Percentiles rank a stretch among this genome's conserved stretches.
Evolutionary conservation across 2,888 invertebrate species (phyloP).

Genomic region (Drosophila longiperda): DNA sequence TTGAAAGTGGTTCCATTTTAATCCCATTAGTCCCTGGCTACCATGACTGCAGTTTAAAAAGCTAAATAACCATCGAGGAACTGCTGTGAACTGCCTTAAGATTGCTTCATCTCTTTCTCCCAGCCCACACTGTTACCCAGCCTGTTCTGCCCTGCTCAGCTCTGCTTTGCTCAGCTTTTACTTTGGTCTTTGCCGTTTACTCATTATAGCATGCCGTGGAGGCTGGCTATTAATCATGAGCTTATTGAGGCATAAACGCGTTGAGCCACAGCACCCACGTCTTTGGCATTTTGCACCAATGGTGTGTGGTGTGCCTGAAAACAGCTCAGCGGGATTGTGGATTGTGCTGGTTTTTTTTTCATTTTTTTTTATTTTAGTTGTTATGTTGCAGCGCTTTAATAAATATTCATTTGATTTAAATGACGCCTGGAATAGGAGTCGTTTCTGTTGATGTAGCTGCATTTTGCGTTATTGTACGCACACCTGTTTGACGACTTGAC

Average conservation of each 20-base stretch:
- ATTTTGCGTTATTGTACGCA: conserved; percentile 56
- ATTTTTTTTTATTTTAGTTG: not conserved
- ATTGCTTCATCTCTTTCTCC: not conserved
- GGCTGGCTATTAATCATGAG: conserved; percentile 82
- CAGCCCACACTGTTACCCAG: not conserved
- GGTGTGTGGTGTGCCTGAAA: conserved; percentile 26
- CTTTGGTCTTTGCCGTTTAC: conserved; percentile 64
- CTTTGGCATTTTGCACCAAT: conserved; percentile 49
- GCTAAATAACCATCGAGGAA: conserved; percentile 10
- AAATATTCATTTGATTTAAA: conserved; percentile 74
- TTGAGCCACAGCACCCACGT: conserved; percentile 68
- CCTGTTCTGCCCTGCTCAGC: conserved; percentile 1
- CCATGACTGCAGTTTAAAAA: conserved; percentile 33
- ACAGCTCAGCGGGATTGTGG: conserved; percentile 4
- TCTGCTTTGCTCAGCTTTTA: conserved; percentile 31
- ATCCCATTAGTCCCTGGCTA: not conserved
- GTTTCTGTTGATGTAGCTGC: conserved; percentile 27
- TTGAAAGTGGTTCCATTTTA: not conserved
- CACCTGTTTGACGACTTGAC: conserved; percentile 72
- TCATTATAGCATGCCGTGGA: conserved; percentile 65
- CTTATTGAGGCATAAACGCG: conserved; percentile 83
- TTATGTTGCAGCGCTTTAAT: conserved; percentile 61
- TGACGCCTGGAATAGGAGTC: conserved; percentile 4
- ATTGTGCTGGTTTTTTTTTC: not conserved
- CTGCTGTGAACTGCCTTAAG: conserved; percentile 1